Evolutionary conservation across 1,140 invertebrate species (phyloP), one percentile per base, ranked within the genome.

Genomic region (Bombus terrestris): DNA sequence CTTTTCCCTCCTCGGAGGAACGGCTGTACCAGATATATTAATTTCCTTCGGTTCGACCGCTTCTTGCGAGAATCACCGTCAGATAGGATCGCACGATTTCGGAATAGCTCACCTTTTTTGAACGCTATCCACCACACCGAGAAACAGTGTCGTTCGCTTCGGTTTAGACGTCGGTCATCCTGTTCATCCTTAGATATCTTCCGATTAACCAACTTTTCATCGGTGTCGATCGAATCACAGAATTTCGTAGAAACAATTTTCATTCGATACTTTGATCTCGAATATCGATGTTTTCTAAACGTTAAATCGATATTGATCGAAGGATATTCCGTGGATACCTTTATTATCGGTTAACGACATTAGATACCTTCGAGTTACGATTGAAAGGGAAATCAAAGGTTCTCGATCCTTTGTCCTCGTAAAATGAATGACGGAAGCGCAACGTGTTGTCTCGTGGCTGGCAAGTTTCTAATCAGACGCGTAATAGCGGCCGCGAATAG

Each of bases 11-110:
- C 91, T 92, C 90, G 87, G 79, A 90, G 91, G 88, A 90, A 90
- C 91, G 90, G 91, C 92, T 93, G 93, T 93, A 93, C 92, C 93
- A 94, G 93, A 93, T 93, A 93, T 93, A 94, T 93, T 93, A 93
- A 93, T 93, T 93, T 94, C 90, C 92, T 92, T 92, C 91, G 90
- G 84, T 90, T 89, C 79, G 71, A 82, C 69, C 82, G 85, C 75
- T 89, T 87, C 82, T 90, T 85, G 79, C 85, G 80, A 59, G 88
- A 84, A 87, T 90, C 86, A 76, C 8, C 47, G 53, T 83, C 82
- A 62, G 57, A 18, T 37, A 39, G n/a, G 69, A 86, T 84, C 78
- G 62, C 72, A 22, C 47, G 78, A 90, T 89, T 81, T 89, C 75
- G 53, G 76, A 75, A 76, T 73, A 64, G 59, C 81, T 71, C 43